A percentile compares a stretch with the other conserved stretches of the same genome.
Evolutionary conservation across 2,797 vertebrate species (phyloP).

Genomic region (Falco columbarius): DNA sequence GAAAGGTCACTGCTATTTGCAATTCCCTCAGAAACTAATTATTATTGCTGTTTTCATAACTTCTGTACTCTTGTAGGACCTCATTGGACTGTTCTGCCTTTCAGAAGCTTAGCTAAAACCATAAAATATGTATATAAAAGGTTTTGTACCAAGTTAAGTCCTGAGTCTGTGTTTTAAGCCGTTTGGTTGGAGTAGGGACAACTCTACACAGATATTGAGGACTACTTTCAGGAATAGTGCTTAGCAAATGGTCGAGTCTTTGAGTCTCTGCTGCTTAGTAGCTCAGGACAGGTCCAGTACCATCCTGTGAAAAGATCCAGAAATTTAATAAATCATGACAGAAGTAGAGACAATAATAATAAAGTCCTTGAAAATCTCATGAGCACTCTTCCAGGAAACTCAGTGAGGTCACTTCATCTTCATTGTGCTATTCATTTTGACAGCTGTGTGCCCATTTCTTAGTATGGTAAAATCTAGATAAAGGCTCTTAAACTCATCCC

Average conservation of each 20-base stretch:
- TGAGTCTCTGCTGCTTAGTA: neutral
- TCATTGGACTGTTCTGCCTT: neutral
- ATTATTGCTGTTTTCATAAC: neutral
- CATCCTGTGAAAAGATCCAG: neutral
- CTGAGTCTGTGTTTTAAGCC: neutral
- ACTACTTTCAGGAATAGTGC: neutral
- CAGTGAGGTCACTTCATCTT: neutral
- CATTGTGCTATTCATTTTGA: neutral
- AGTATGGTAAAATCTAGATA: neutral
- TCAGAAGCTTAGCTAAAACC: neutral
- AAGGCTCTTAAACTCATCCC: neutral
- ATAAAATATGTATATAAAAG: neutral
- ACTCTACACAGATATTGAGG: neutral
- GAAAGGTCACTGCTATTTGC: conserved; percentile 1
- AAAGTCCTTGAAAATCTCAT: neutral
- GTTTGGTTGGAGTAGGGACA: neutral
- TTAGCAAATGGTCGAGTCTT: neutral
- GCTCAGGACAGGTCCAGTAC: neutral
- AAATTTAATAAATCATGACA: neutral
- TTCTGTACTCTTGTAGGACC: neutral
- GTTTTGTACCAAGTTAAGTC: neutral
- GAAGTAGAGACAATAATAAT: neutral
- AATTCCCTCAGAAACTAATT: conserved; percentile 44
- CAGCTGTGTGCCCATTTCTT: neutral
- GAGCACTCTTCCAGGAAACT: neutral